Evolutionary conservation across 2,888 invertebrate species (phyloP).

Genomic region (Thelaira solivaga): DNA sequence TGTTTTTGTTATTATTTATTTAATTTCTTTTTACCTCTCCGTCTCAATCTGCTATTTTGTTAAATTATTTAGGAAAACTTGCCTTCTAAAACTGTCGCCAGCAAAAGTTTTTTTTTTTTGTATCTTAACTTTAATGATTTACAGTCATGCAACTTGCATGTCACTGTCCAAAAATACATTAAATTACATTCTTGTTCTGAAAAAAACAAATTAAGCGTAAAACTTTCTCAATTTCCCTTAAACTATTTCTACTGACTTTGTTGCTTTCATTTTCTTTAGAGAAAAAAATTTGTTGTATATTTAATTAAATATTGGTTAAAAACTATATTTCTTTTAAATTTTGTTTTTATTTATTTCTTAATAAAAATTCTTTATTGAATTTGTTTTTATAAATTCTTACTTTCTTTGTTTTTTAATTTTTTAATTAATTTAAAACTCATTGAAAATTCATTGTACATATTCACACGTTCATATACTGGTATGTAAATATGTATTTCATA

Average conservation of each 20-base stretch:
- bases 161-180: slow-evolving; percentile 27
- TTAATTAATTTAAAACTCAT: slow-evolving; percentile 36
- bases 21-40: background rate
- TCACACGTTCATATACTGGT: background rate
- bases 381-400: slow-evolving; percentile 8
- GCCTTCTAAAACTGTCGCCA: slow-evolving; percentile 38
- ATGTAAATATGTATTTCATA: background rate
- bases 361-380: slow-evolving; percentile 10
- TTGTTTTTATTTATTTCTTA: background rate
- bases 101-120: background rate
- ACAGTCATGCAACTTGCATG: slow-evolving; percentile 53
- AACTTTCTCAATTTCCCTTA: slow-evolving; percentile 16
- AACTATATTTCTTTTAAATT: background rate
- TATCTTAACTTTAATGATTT: slow-evolving; percentile 16
- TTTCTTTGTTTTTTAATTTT: slow-evolving; percentile 10
- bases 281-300: background rate
- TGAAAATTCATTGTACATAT: slow-evolving; percentile 54
- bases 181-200: background rate
- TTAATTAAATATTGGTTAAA: too few species aligned
- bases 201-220: background rate
- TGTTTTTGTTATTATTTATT: slow-evolving; percentile 29
- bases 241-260: background rate
- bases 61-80: slow-evolving; percentile 12
- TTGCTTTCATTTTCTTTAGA: background rate
- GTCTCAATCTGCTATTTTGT: background rate